These are phyloP conservation scores for Neolamprologus variostigma DNA, from an alignment of 2,113 vertebrate genomes.

Conservation along the genomic window DNA sequence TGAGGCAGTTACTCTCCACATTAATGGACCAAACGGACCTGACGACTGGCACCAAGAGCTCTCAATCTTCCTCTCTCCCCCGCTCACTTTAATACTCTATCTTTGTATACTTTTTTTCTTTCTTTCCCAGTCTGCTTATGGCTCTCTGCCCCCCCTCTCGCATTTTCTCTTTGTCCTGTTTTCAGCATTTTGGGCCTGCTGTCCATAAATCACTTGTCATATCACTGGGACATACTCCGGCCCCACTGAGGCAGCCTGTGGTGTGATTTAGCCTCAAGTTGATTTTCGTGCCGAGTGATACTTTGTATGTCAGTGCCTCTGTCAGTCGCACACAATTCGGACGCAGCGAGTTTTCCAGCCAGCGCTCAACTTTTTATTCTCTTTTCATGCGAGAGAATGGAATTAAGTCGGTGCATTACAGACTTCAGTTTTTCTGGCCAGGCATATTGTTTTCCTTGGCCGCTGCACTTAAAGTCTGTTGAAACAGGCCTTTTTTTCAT, in stretches of 20 bases:
- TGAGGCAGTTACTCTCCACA: slow-evolving; percentile 49
- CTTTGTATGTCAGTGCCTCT: slow-evolving; percentile 50
- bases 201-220: slow-evolving; percentile 46
- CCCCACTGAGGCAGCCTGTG: slow-evolving; percentile 15
- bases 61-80: background rate
- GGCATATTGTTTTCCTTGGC: slow-evolving; percentile 65
- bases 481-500: slow-evolving; percentile 51
- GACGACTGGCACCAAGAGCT: slow-evolving; percentile 41
- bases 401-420: slow-evolving; percentile 55
- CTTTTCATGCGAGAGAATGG: slow-evolving; percentile 63
- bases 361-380: slow-evolving; percentile 40
- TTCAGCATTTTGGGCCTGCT: background rate
- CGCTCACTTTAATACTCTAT: slow-evolving; percentile 1
- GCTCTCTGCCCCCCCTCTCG: background rate
- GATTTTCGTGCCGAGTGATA: slow-evolving; percentile 49
- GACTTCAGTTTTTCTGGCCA: slow-evolving; percentile 57
- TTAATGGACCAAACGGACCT: slow-evolving; percentile 60
- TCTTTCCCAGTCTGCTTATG: background rate
- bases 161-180: background rate
- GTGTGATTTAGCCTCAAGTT: slow-evolving; percentile 29
- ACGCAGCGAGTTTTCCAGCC: slow-evolving; percentile 43
- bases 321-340: slow-evolving; percentile 39
- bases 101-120: slow-evolving; percentile 30
- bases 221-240: slow-evolving; percentile 2
- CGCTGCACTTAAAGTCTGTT: slow-evolving; percentile 43